phyloP scores from a whole-genome alignment of 1,140 invertebrate genomes.

The Protaetia brevitarsis region DNA sequence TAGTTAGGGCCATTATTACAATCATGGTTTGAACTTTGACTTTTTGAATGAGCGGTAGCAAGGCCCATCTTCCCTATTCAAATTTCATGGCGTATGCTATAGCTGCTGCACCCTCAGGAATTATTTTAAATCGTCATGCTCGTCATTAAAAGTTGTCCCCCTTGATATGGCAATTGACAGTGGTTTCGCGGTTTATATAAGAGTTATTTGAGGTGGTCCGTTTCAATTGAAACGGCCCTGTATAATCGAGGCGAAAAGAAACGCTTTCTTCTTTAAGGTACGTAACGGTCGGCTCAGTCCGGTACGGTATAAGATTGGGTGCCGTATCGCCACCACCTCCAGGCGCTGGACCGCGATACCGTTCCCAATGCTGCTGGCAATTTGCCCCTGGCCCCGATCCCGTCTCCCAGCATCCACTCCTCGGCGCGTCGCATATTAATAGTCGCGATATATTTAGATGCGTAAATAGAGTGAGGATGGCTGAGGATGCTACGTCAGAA shows the following conservation, averaged over 20 bases:
- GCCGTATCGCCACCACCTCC: slow-evolving; percentile 48
- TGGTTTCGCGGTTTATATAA: no score
- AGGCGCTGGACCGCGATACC: slow-evolving; percentile 45
- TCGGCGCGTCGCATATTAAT: slow-evolving; percentile 43
- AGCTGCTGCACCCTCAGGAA: background rate
- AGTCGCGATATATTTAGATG: slow-evolving; percentile 50
- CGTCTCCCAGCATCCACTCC: slow-evolving; percentile 43
- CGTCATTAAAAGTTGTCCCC: no score
- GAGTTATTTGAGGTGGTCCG: no score
- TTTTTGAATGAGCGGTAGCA: no score
- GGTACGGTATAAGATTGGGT: slow-evolving; percentile 57
- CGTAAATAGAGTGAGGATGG: slow-evolving; percentile 47
- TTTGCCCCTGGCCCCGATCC: slow-evolving; percentile 45
- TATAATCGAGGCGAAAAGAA: background rate
- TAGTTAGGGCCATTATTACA: no score
- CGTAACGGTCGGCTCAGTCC: slow-evolving; percentile 58
- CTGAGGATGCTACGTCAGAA: slow-evolving; percentile 54
- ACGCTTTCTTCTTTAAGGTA: slow-evolving; percentile 41
- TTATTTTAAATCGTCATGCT: no score
- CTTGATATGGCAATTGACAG: no score
- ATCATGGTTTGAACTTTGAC: no score
- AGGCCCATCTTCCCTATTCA: no score
- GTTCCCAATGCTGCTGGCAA: slow-evolving; percentile 45
- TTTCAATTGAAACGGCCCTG: background rate
- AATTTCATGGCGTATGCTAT: no score